Conservation (phyloP, 2,888 invertebrate genomes). For the Trachelus tabidus region DNA sequence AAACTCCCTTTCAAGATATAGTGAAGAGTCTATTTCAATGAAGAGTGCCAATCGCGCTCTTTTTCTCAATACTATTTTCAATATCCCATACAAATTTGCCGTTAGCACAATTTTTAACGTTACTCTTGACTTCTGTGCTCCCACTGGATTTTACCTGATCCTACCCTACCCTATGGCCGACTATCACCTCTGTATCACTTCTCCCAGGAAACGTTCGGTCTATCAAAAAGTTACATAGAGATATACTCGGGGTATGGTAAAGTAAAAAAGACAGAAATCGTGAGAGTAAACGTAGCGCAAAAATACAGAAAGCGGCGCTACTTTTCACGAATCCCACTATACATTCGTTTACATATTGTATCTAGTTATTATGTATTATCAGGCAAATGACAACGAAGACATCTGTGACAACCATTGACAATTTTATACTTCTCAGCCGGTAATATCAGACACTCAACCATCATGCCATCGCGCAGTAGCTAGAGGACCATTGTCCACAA, state of each 20-base stretch:
- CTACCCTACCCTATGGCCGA: neutral
- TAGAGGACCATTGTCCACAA: neutral
- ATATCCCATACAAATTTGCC: neutral
- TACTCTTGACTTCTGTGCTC: neutral
- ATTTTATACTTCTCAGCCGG: neutral
- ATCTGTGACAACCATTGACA: neutral
- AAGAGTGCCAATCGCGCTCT: neutral
- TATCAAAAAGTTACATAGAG: neutral
- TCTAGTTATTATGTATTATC: neutral
- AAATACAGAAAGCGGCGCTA: neutral
- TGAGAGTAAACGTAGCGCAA: neutral
- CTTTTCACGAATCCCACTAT: neutral
- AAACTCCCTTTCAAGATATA: neutral
- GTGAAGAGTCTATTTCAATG: neutral
- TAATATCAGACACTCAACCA: neutral
- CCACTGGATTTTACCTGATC: neutral
- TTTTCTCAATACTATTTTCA: neutral
- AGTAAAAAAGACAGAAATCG: neutral
- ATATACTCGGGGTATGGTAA: neutral
- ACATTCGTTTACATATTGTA: neutral
- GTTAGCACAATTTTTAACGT: neutral
- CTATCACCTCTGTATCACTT: neutral
- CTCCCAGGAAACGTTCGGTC: neutral
- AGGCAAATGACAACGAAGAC: neutral
- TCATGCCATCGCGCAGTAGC: neutral